Evolutionary conservation across 1,140 invertebrate species (phyloP).

Genomic region (Cylas formicarius): DNA sequence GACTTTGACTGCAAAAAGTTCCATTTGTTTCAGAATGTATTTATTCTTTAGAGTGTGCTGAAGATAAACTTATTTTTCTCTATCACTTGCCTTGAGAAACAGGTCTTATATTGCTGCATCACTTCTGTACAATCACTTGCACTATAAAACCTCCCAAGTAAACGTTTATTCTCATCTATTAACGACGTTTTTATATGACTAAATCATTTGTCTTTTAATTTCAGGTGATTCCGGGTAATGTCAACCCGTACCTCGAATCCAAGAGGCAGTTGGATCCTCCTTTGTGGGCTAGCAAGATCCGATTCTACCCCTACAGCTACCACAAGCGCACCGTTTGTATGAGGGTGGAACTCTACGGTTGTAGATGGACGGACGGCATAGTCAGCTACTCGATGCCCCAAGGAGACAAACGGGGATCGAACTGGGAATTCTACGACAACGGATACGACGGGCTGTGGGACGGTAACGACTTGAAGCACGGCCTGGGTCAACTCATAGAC

Average conservation of each 20-base stretch:
- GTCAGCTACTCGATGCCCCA: slow-evolving; percentile 77
- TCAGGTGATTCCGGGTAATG: slow-evolving; percentile 72
- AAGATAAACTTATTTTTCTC: too few species aligned
- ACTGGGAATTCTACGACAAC: slow-evolving; percentile 68
- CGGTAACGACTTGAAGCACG: slow-evolving; percentile 53
- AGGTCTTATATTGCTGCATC: background rate
- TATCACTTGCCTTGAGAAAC: too few species aligned
- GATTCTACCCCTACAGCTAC: slow-evolving; percentile 67
- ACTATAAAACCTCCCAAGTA: too few species aligned
- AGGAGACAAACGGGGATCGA: slow-evolving; percentile 62
- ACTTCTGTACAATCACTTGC: too few species aligned
- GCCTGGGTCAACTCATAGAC: slow-evolving; percentile 83
- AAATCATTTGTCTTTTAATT: too few species aligned
- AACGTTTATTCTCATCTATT: too few species aligned
- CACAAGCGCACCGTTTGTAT: slow-evolving; percentile 70
- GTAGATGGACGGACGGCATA: slow-evolving; percentile 65
- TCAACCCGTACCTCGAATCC: slow-evolving; percentile 74
- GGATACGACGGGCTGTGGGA: slow-evolving; percentile 63
- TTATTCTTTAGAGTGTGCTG: too few species aligned
- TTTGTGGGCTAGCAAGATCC: slow-evolving; percentile 63
- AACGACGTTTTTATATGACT: background rate
- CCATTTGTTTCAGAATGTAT: too few species aligned
- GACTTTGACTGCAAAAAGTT: too few species aligned
- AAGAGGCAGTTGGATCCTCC: slow-evolving; percentile 65
- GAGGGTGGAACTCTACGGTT: slow-evolving; percentile 71